These are phyloP conservation scores for Istiophorus platypterus DNA, from an alignment of 2,113 vertebrate genomes.

Conservation along the genomic window DNA sequence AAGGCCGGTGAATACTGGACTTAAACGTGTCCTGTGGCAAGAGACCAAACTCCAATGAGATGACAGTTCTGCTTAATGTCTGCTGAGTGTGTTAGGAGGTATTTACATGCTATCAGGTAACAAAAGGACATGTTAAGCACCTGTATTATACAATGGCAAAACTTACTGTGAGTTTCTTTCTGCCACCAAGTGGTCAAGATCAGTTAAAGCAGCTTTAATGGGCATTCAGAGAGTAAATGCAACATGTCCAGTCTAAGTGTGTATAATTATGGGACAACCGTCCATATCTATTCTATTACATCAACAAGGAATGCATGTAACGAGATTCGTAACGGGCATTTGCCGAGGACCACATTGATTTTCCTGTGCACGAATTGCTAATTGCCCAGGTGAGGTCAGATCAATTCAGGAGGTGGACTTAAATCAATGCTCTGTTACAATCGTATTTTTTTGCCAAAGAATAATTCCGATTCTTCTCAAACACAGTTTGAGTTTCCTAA, in stretches of 20 bases:
- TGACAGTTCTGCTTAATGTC: not conserved
- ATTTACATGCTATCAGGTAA: conserved; percentile 5
- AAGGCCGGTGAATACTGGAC: not conserved
- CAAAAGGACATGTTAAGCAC: not conserved
- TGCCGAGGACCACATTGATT: conserved; percentile 50
- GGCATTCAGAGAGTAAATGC: conserved; percentile 17
- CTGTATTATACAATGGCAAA: not conserved
- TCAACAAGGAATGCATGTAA: conserved; percentile 32
- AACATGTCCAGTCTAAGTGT: conserved; percentile 26
- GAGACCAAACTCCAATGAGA: not conserved
- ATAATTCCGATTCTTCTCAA: conserved; percentile 28
- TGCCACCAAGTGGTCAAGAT: conserved; percentile 12
- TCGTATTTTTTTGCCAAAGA: conserved; percentile 16
- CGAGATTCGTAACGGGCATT: conserved; percentile 45
- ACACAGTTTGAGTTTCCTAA: conserved; percentile 16
- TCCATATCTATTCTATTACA: conserved; percentile 38
- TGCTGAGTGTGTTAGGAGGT: not conserved
- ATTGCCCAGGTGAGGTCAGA: conserved; percentile 50
- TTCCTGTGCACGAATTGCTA: conserved; percentile 37
- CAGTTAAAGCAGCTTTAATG: not conserved
- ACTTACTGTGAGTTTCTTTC: conserved; percentile 8
- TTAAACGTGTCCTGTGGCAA: not conserved
- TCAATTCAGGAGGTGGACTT: conserved; percentile 51
- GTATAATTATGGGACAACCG: conserved; percentile 33
- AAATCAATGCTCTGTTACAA: conserved; percentile 45